Evolutionary conservation across 1,140 invertebrate species (phyloP), one percentile per base, ranked within the genome.

Genomic region (Sarcophaga bullata): DNA sequence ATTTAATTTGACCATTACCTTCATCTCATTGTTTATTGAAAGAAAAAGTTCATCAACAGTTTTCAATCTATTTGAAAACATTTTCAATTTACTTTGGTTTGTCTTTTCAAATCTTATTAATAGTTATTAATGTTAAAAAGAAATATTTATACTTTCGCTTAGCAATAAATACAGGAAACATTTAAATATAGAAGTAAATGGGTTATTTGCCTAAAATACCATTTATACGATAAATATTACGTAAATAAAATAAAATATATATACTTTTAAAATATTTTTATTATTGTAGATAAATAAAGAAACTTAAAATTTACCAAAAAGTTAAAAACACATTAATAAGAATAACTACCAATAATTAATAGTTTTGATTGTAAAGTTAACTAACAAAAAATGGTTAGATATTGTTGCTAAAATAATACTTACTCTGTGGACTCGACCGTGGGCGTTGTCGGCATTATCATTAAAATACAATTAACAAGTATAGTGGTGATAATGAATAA

Each of bases 401-500:
- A 19, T 19, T 19, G 19, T 68, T 68, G n/a, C 19, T 68, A 9
- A 68, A 8, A 49, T 11, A 76, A 78, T 92, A 97, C 97, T 97
- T 93, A 99, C 97, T 99, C 98, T 91, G 97, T 97, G 91, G 96
- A 97, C 93, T 98, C 97, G 91, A 98, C 95, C 88, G 94, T 95
- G 88, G 96, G 96, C 91, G 95, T 96, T 85, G 95, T 94, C 91
- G 96, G 95, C 95, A 98, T 97, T 92, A 98, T 98, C 96, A 99
- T 98, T 92, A 99, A 95, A 91, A 99, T 95, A 93, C 98, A 99
- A 93, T 99, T 99, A 91, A 95, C 94, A 91, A 99, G 94, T 92
- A 99, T 99, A 89, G 98, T 99, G 86, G 96, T 95, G 91, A 99
- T 99, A 91, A 99, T 98, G 93, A 98, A 96, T 90, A 98, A 93